A percentile compares a stretch with the other conserved stretches of the same genome.
Conservation (phyloP, 2,113 vertebrate genomes). For the Trochalopteron elliotii region DNA sequence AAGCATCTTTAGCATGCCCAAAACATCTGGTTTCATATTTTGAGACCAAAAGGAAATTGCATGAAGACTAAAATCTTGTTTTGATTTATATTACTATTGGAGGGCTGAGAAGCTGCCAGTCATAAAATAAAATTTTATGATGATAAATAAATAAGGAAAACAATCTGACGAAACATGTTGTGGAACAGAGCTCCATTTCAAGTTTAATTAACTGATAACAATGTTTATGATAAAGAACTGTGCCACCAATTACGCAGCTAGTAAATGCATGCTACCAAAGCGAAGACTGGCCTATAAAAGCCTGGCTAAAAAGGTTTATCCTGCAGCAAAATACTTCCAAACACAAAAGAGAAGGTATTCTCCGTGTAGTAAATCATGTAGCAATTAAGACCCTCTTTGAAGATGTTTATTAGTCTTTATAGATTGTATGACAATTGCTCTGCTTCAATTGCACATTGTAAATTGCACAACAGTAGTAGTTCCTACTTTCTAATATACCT, state of each 20-base stretch:
- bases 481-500: slow-evolving; percentile 33
- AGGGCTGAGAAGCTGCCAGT: slow-evolving; percentile 84
- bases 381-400: slow-evolving; percentile 66
- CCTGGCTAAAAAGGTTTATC: slow-evolving; percentile 56
- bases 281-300: slow-evolving; percentile 68
- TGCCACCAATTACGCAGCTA: slow-evolving; percentile 86
- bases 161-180: slow-evolving; percentile 82
- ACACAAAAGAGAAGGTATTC: slow-evolving; percentile 51
- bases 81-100: slow-evolving; percentile 96
- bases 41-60: slow-evolving; percentile 93
- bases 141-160: slow-evolving; percentile 87
- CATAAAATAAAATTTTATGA: slow-evolving; percentile 84
- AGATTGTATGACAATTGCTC: slow-evolving; percentile 45
- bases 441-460: slow-evolving; percentile 34
- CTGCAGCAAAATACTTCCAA: slow-evolving; percentile 21
- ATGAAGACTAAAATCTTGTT: slow-evolving; percentile 94
- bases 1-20: slow-evolving; percentile 90
- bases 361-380: slow-evolving; percentile 26
- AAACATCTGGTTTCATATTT: slow-evolving; percentile 99
- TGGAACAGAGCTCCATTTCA: slow-evolving; percentile 81
- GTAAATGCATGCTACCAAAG: slow-evolving; percentile 72
- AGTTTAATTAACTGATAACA: slow-evolving; percentile 90
- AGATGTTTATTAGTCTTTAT: slow-evolving; percentile 17
- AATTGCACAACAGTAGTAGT: slow-evolving; percentile 19
- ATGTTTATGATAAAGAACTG: slow-evolving; percentile 83